Evolutionary conservation across 2,113 vertebrate species (phyloP), one percentile per base, ranked within the genome.

Genomic region (Galbula dea): DNA sequence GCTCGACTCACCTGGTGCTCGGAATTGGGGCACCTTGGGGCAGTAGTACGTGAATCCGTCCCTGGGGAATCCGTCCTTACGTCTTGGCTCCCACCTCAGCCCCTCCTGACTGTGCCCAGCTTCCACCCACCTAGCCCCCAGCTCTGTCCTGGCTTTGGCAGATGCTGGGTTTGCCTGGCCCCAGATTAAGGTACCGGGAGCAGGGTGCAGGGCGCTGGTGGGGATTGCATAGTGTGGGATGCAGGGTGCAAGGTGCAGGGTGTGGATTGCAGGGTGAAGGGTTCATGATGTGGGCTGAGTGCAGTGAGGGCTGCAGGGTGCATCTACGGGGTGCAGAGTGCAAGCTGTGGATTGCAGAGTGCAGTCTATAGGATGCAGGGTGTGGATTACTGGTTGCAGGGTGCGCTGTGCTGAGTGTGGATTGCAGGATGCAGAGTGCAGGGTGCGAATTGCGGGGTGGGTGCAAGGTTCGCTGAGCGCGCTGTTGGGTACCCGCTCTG

Each of bases 351-450:
- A 24, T 15, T 18, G 18, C 7, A 15, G 30, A 22, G 30, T 20
- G 54, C 9, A 1, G n/a, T 37, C 37, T 11, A n/a, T 10, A 8
- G 13, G 6, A 11, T 13, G 48, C 5, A 1, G 20, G 32, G 11
- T 37, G 27, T 6, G 21, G 45, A 16, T 6, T 18, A 45, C 16
- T 10, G 11, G 8, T 11, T 32, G 52, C 16, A 0, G 32, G 20
- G 4, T 8, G 15, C 13, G 3, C 16, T 24, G 46, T 8, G 14
- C 34, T 2, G 8, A 14, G 11, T 5, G 11, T 3, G 5, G 37
- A 2, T 14, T 19, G 4, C 7, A 9, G 13, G 37, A 13, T 20
- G 26, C 2, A 32, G 41, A 10, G 4, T 57, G 22, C 37, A 22
- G 20, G 32, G 34, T 16, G n/a, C 3, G 15, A 36, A 51, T 41